These are phyloP conservation scores for Ictalurus furcatus DNA, from an alignment of 2,113 vertebrate genomes.

Conservation along the genomic window DNA sequence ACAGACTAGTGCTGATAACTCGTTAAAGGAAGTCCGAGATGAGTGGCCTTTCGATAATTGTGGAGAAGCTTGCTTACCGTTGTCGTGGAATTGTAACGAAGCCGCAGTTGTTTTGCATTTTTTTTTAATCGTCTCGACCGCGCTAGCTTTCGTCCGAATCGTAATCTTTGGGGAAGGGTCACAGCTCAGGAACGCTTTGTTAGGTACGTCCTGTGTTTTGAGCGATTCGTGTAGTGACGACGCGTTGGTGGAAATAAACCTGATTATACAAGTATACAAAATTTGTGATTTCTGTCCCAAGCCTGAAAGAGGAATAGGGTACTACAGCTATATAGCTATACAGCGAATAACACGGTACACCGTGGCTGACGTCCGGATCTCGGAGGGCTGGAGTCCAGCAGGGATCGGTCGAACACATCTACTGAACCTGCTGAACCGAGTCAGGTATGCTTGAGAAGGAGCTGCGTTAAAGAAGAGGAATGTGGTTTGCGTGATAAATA, in stretches of 20 bases:
- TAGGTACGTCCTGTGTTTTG: neutral
- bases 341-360: neutral
- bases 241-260: neutral
- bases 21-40: neutral
- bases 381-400: neutral
- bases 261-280: neutral
- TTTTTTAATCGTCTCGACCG: too few relatives aligned
- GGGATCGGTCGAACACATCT: neutral
- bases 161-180: too few relatives aligned
- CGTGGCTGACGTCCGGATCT: neutral
- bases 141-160: too few relatives aligned
- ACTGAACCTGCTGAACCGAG: neutral
- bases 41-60: neutral
- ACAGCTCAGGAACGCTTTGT: neutral
- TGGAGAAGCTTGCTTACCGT: too few relatives aligned
- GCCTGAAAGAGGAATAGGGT: neutral
- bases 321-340: neutral
- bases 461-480: neutral
- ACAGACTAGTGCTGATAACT: neutral
- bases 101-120: too few relatives aligned
- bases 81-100: too few relatives aligned
- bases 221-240: neutral
- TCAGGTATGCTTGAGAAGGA: neutral
- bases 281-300: neutral
- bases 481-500: neutral